Evolutionary conservation across 2,797 vertebrate species (phyloP), one percentile per base, ranked within the genome.

Genomic region (Tokudaia tokunoshimensis): DNA sequence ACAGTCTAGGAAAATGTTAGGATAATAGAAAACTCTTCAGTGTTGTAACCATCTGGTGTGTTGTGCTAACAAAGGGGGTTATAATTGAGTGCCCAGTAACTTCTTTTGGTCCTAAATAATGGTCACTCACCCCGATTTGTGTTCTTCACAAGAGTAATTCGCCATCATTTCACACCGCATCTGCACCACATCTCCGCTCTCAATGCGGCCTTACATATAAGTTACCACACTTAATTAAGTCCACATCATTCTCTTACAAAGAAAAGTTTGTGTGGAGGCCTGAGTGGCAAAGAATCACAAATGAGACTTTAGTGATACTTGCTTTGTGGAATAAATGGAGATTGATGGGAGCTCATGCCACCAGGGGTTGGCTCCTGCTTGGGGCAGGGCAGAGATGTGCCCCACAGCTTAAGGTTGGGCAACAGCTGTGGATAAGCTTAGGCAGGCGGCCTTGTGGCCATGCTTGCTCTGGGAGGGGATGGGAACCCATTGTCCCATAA

Each of bases 141-240:
- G 98, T 99, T 99, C 99, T 98, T 99, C 98, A 98, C 98, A 98
- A 98, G 98, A 98, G 97, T 97, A 97, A 98, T 97, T 94, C 98
- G 98, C 98, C 96, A 97, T 98, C 98, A 98, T 99, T 99, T 99
- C 99, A 99, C 98, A 98, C 98, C 99, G 99, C 99, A 99, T 99
- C 99, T 99, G 99, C 99, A 98, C 98, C 96, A 98, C 98, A 96
- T 98, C 98, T 98, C 98, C 98, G 98, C 98, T 98, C 98, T 99
- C 98, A 99, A 99, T 99, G 98, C 96, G 94, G 98, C 94, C 98
- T 98, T 98, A 99, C 98, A 99, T 99, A 99, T 99, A 99, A 99
- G 99, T 99, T 99, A 99, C 99, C 99, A 99, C 99, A 99, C 99
- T 99, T 99, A 99, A 99, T 99, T 99, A 99, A 99, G 99, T 99